phyloP scores from a whole-genome alignment of 2,797 vertebrate genomes.

The Sitta carolinensis region DNA sequence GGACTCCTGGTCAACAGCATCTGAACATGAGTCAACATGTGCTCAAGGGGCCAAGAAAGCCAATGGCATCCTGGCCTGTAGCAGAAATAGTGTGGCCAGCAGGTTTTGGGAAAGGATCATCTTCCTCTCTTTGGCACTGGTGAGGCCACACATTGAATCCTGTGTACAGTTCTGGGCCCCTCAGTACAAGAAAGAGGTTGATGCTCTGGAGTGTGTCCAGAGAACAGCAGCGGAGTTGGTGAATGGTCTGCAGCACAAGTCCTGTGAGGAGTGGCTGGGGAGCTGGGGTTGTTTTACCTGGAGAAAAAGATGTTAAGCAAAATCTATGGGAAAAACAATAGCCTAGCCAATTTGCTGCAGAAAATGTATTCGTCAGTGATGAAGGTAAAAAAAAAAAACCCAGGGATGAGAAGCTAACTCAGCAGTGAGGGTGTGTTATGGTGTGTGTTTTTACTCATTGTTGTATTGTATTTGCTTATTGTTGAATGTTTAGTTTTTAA shows the following conservation, averaged over 20 bases:
- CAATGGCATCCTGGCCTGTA: not conserved
- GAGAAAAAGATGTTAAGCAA: not conserved
- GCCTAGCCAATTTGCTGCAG: not conserved
- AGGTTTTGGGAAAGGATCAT: not conserved
- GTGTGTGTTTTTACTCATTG: no score
- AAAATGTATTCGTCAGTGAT: not conserved
- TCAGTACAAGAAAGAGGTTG: not conserved
- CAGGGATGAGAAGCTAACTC: not conserved
- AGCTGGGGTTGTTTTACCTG: not conserved
- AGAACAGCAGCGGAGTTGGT: not conserved
- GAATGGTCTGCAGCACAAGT: not conserved
- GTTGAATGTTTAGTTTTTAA: no score
- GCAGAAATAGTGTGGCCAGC: not conserved
- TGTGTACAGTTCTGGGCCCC: not conserved
- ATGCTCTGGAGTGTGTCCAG: not conserved
- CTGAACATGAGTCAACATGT: accelerated
- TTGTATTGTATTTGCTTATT: no score
- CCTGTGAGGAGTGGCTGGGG: not conserved
- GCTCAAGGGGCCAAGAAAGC: not conserved
- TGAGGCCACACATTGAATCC: not conserved
- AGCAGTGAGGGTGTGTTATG: not conserved
- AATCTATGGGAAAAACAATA: not conserved
- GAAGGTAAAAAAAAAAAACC: not conserved
- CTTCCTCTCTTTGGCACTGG: accelerated
- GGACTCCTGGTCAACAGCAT: not conserved